Conservation (phyloP, 1,140 invertebrate species). For the roundworm (Caenorhabditis elegans) region DNA sequence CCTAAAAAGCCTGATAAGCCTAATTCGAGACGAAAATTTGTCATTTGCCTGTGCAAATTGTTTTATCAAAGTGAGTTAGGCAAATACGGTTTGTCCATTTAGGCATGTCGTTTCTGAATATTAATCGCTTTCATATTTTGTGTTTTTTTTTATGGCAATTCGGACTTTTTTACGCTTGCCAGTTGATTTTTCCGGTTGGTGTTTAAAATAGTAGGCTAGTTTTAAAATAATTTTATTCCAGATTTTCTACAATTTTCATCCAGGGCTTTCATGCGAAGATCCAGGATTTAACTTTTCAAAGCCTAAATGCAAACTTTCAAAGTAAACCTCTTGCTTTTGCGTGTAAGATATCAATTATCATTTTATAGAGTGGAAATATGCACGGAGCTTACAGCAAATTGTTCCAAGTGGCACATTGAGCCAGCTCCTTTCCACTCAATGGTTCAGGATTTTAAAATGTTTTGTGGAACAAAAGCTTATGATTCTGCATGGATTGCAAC, state of each 20-base stretch:
- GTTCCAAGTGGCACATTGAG: not conserved
- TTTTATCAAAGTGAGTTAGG: not conserved
- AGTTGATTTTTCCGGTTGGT: not conserved
- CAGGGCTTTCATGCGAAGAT: not conserved
- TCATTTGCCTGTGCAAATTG: not conserved
- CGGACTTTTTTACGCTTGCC: not conserved
- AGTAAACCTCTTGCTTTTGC: not conserved
- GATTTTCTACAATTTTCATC: conserved; percentile 40
- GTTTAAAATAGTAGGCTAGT: no score
- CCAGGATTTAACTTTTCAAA: conserved; percentile 27
- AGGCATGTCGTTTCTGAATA: not conserved
- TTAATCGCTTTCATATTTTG: not conserved
- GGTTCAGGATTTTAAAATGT: conserved; percentile 40
- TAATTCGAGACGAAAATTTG: not conserved
- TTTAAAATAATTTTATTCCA: no score
- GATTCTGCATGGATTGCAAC: conserved; percentile 39
- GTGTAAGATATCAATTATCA: not conserved
- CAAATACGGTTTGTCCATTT: no score
- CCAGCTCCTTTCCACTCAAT: conserved; percentile 38
- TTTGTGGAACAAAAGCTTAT: conserved; percentile 19
- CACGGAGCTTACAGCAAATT: not conserved
- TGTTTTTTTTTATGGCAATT: not conserved
- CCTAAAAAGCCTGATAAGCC: not conserved
- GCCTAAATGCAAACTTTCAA: conserved; percentile 30
- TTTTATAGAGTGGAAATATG: conserved; percentile 3